Conservation (phyloP, 2,888 invertebrate genomes). For the Xiphydria camelus region DNA sequence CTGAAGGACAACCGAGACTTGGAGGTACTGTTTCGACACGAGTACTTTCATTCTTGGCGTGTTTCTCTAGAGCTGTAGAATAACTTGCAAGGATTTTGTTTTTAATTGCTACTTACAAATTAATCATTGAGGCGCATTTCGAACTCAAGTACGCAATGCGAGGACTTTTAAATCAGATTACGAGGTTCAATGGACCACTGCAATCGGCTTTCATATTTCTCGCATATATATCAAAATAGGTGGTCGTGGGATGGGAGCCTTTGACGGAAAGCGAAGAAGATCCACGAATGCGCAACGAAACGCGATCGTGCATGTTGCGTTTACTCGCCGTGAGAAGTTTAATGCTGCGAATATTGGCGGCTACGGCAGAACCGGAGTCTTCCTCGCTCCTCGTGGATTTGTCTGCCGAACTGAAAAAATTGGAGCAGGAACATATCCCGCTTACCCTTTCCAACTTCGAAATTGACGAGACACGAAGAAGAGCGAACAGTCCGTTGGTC, state of each 20-base stretch:
- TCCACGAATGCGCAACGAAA: conserved; percentile 45
- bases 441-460: conserved; percentile 39
- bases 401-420: conserved; percentile 36
- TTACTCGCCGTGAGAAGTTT: conserved; percentile 45
- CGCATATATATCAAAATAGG: no score
- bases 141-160: no score
- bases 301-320: conserved; percentile 46
- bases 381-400: conserved; percentile 36
- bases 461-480: conserved; percentile 28
- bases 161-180: no score
- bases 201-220: no score
- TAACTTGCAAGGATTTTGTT: background rate
- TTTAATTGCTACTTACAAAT: no score
- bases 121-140: no score
- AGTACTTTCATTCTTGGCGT: no score
- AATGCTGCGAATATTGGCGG: conserved; percentile 47
- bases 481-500: conserved; percentile 45
- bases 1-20: conserved; percentile 53
- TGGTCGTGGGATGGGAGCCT: conserved; percentile 53
- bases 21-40: conserved; percentile 34
- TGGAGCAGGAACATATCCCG: conserved; percentile 42
- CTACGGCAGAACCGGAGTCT: conserved; percentile 39
- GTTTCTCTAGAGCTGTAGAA: background rate
- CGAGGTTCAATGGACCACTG: no score
- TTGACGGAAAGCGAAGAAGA: conserved; percentile 34